Evolutionary conservation across 1,140 invertebrate species (phyloP).

Genomic region (Solenopsis invicta): DNA sequence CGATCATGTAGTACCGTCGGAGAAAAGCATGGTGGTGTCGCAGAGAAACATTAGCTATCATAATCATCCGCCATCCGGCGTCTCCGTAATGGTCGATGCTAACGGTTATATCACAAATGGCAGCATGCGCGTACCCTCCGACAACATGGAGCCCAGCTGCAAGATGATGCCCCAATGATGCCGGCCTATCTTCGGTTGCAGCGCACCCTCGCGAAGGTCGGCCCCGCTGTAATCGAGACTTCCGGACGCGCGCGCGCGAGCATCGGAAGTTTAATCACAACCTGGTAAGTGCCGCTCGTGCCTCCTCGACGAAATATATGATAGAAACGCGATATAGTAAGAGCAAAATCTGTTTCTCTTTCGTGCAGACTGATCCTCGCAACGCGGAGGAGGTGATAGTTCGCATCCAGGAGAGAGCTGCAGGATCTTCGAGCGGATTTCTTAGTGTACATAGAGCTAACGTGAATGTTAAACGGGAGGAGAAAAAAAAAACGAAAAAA

Average conservation of each 20-base stretch:
- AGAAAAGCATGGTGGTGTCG: slow-evolving; percentile 71
- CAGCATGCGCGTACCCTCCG: slow-evolving; percentile 87
- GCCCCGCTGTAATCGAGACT: slow-evolving; percentile 75
- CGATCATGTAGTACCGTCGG: slow-evolving; percentile 60
- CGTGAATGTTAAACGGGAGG: slow-evolving; percentile 20
- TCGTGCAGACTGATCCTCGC: slow-evolving; percentile 22
- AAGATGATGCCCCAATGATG: slow-evolving; percentile 85
- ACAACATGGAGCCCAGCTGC: slow-evolving; percentile 88
- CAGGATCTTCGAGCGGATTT: slow-evolving; percentile 38
- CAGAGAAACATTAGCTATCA: slow-evolving; percentile 73
- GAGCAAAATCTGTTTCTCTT: not conserved
- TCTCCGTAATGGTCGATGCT: slow-evolving; percentile 81
- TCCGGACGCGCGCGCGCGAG: not conserved
- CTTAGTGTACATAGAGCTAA: slow-evolving; percentile 51
- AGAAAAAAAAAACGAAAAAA: not conserved
- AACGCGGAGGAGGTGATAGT: slow-evolving; percentile 11
- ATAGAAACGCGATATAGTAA: not conserved
- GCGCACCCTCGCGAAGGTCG: slow-evolving; percentile 70
- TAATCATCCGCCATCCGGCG: slow-evolving; percentile 74
- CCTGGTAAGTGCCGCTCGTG: slow-evolving; percentile 60
- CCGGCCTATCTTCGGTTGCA: slow-evolving; percentile 83
- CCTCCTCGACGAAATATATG: no score
- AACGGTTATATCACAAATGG: slow-evolving; percentile 87
- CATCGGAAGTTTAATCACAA: slow-evolving; percentile 60
- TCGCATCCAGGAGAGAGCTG: slow-evolving; percentile 6